Conservation (phyloP, 2,888 invertebrate species). For the Sarcophaga caerulescens region DNA sequence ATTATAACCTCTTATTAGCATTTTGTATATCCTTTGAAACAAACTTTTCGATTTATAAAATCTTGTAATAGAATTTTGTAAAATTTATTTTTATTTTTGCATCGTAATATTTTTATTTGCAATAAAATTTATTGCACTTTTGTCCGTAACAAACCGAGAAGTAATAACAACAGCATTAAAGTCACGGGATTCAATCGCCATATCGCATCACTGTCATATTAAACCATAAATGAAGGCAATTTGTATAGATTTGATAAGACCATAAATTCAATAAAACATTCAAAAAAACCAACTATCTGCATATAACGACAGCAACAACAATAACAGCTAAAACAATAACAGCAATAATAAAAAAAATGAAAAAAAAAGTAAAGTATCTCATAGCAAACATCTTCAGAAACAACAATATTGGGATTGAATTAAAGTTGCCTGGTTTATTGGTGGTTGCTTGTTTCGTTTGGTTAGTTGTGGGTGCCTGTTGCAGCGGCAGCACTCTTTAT, state of each 20-base stretch:
- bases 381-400: slow-evolving; percentile 19
- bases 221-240: slow-evolving; percentile 61
- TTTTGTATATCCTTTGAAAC: no score
- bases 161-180: no score
- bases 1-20: no score
- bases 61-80: no score
- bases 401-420: slow-evolving; percentile 51
- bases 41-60: no score
- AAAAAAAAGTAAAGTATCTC: slow-evolving; percentile 40
- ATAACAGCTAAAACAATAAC: no score
- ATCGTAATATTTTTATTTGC: no score
- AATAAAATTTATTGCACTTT: no score
- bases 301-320: background rate
- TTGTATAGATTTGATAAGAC: slow-evolving; percentile 61
- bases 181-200: background rate
- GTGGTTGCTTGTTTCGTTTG: background rate
- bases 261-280: slow-evolving; percentile 61
- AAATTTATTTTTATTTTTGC: no score
- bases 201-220: slow-evolving; percentile 36
- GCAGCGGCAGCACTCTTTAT: background rate
- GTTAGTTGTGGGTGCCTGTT: slow-evolving; percentile 34
- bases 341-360: no score
- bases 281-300: slow-evolving; percentile 59
- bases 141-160: no score
- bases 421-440: slow-evolving; percentile 37